Conservation (phyloP, 2,888 invertebrate species). For the Eretmocerus hayati region DNA sequence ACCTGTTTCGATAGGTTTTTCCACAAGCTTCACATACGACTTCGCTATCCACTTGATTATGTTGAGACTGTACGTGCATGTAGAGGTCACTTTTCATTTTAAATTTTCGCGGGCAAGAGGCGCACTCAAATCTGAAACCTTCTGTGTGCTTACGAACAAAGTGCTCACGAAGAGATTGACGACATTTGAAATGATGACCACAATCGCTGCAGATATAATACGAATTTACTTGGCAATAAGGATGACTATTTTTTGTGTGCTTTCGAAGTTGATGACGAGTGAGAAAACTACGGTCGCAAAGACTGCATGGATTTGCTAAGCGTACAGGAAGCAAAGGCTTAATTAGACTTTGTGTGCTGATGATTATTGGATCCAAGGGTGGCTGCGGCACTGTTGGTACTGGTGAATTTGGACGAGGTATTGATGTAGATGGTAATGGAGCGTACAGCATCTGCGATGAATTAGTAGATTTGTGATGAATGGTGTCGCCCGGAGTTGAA, state of each 20-base stretch:
- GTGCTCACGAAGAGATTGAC: constrained; percentile 26
- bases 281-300: constrained; percentile 4
- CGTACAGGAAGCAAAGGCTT: too few relatives aligned
- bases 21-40: constrained; percentile 25
- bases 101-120: constrained; percentile 35
- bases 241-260: constrained; percentile 12
- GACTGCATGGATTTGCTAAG: too few relatives aligned
- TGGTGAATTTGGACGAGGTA: too few relatives aligned
- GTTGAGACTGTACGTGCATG: constrained; percentile 30
- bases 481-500: too few relatives aligned
- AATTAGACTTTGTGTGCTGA: too few relatives aligned
- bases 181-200: constrained; percentile 12
- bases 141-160: constrained; percentile 35
- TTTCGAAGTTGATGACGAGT: constrained; percentile 3
- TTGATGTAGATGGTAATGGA: too few relatives aligned
- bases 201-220: constrained; percentile 17
- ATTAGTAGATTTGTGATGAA: too few relatives aligned
- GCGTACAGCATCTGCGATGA: too few relatives aligned
- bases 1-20: constrained; percentile 22
- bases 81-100: constrained; percentile 39
- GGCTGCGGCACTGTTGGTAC: too few relatives aligned
- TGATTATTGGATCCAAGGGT: too few relatives aligned
- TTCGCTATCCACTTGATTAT: constrained; percentile 12
- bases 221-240: not conserved
- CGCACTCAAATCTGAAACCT: constrained; percentile 35